Evolutionary conservation across 2,797 vertebrate genomes (phyloP), one percentile per base, ranked within the genome.

Genomic region (Semotilus atromaculatus): DNA sequence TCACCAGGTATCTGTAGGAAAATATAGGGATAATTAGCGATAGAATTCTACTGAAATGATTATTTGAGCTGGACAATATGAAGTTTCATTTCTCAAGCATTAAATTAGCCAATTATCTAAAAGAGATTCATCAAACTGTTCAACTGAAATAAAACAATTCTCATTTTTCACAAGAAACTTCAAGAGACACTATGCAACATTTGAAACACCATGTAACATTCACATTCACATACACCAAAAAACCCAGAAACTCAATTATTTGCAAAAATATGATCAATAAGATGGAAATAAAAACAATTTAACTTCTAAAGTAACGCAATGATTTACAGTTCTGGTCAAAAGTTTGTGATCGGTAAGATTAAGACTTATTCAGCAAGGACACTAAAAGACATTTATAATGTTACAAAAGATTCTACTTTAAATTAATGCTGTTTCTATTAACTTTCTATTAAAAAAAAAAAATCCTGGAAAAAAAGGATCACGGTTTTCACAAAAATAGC

Each of bases 1-100:
- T 99, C 88, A 99, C 97, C 98, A 99, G 96, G 93, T 99, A 99
- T 95, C 98, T 99, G 94, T 51, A 26, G 66, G 89, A 80, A 81
- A 23, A 82, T 86, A 90, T 85, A 58, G 62, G 72, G 85, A 43
- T 8, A 45, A 1, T 78, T 2, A 66, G 11, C 38, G 14, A 55
- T 11, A 3, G 3, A 51, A 74, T 6, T 5, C 26, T 11, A 23
- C 2, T 36, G 16, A 60, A 23, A n/a, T 58, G 29, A 31, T 48
- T 3, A 34, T 29, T 29, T 10, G n/a, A n/a, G n/a, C 26, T 71
- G 13, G 38, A 71, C 40, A 9, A 45, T 18, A 18, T 14, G 4
- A 29, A 10, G 26, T 21, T 73, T 51, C 1, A 31, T 23, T 68
- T 23, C 66, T 31, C 29, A 64, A 64, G 29, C 6, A 64, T 31